Base-by-base conservation (phyloP, 2,797 vertebrate genomes). In the Lophura swinhoii region DNA sequence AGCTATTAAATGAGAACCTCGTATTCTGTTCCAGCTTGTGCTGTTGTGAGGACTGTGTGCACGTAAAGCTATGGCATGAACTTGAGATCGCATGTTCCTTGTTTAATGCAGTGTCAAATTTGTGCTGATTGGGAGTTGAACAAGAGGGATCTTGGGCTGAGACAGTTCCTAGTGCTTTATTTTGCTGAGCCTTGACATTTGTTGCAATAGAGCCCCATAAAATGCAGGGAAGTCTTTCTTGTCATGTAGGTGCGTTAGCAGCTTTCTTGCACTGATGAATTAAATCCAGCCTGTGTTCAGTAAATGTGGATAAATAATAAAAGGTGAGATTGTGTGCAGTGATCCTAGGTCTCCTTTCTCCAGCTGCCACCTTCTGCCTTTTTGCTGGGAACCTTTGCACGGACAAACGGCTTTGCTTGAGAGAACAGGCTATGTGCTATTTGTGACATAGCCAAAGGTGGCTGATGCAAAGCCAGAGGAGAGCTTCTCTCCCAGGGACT, bases 261-360 rank as follows among this genome's bases (percentile, higher is more conserved):
- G 44, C 23, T 84, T 95, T 93, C 73, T 73, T 88, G 74, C 41
- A 21, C 85, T 76, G 91, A 44, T 87, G 90, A 91, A 75, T 95
- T 90, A 92, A 63, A 95, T 53, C 60, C 83, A 84, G 80, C 6
- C 74, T 76, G 41, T 43, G 48, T 79, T 84, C n/a, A 33, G 85
- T 63, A 92, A 94, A 93, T 14, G 87, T 55, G 74, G 55, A n/a
- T 84, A 91, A 93, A 71, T 94, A 93, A 88, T 84, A 84, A 88
- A 94, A 93, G 83, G 72, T 95, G 91, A 93, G 82, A 90, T 85
- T 89, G 91, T 96, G 95, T 89, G 86, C 96, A 92, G 87, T 90
- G 93, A 95, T 95, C 92, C 93, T 59, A 73, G 60, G 26, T 69
- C 58, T 88, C 86, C 78, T 93, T 90, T 87, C 51, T 82, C 56